Base-by-base conservation (phyloP, 1,140 invertebrate species). In the Aphidius ervi region DNA sequence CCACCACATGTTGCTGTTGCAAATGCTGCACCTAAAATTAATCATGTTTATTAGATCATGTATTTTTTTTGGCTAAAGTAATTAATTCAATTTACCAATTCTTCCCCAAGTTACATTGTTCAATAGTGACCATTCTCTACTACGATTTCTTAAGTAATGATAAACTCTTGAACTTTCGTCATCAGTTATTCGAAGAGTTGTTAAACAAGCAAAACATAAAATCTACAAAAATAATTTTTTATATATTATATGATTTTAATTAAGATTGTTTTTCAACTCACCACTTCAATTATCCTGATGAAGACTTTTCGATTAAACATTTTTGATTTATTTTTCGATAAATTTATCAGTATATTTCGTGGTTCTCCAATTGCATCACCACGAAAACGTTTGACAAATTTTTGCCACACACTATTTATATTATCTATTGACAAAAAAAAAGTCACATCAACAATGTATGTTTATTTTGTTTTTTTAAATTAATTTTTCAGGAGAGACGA, bases 71-170 rank as follows among this genome's bases (percentile, higher is more conserved):
- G 16, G 16, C 0, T 16, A 0, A 16, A 16, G 16, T 16, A 31
- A 23, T 31, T 42, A 31, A 31, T 52, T 53, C 9, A 40, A 76
- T 77, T 82, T 75, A 86, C 87, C 78, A 83, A 88, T 67, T 79
- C 82, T 59, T 82, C 84, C 86, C 86, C 87, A 88, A 0, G 87
- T 88, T 42, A 89, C 82, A 59, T 87, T 89, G 60, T 83, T 87
- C 52, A 89, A 74, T 5, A 88, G 80, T n/a, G 86, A 86, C 88
- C 88, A 90, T 76, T 90, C 88, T 56, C 84, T 77, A 37, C 87
- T 89, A 39, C 87, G 73, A 76, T 88, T 89, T 72, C 89, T 84
- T 49, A 88, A 76, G 61, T 85, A 85, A 48, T 86, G 81, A 58
- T 84, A 84, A 46, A 89, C 74, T 58, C 87, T 79, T 50, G 82